A percentile compares a stretch with the other conserved stretches of the same genome.
Conservation (phyloP, 1,140 invertebrate genomes). For the Heliconius eleuchia region DNA sequence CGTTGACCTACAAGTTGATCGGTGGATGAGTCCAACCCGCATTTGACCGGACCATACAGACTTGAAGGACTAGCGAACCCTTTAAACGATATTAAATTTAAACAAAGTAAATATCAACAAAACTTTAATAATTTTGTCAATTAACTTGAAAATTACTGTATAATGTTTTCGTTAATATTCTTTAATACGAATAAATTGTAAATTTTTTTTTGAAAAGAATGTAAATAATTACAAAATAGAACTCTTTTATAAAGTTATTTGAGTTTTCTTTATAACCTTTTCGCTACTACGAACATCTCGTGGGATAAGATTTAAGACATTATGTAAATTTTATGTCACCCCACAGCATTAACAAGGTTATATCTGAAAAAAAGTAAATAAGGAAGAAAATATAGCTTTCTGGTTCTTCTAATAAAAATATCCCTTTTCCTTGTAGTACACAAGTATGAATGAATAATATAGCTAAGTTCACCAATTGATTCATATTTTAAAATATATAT, state of each 20-base stretch:
- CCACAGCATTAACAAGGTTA: not conserved
- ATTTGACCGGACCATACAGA: no score
- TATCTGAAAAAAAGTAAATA: constrained; percentile 8
- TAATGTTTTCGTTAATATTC: not conserved
- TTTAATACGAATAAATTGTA: not conserved
- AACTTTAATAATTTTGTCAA: not conserved
- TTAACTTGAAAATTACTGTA: not conserved
- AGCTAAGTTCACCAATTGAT: no score
- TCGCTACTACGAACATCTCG: not conserved
- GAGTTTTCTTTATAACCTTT: constrained; percentile 19
- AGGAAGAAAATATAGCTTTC: not conserved
- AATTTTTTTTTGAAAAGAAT: not conserved
- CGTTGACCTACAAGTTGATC: no score
- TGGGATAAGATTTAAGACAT: not conserved
- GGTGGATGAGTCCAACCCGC: no score
- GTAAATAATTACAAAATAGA: constrained; percentile 22
- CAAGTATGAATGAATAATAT: not conserved
- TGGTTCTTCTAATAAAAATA: not conserved
- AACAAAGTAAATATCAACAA: not conserved
- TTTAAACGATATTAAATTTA: no score
- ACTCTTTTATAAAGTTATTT: constrained; percentile 17
- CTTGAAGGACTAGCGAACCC: no score
- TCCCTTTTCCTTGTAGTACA: no score
- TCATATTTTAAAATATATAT: no score
- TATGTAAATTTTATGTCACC: constrained; percentile 5